phyloP scores from a whole-genome alignment of 2,888 invertebrate species.

The Agrochola litura region DNA sequence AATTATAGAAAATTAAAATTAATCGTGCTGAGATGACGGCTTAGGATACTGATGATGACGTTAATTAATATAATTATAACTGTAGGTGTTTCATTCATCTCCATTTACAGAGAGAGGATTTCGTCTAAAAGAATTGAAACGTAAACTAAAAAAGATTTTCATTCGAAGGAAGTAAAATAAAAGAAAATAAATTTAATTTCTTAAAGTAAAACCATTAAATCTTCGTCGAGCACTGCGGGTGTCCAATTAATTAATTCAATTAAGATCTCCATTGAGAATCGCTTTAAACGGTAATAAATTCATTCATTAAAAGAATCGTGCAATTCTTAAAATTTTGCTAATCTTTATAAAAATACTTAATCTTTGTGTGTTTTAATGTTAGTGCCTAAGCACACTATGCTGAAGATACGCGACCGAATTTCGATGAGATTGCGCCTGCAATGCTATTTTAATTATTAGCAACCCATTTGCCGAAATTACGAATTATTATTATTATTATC shows the following conservation, averaged over 20 bases:
- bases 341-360: constrained; percentile 10
- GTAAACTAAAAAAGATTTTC: background rate
- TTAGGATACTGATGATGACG: background rate
- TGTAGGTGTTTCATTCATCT: background rate
- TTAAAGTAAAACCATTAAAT: constrained; percentile 34
- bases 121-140: background rate
- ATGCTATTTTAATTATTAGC: no score
- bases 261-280: constrained; percentile 24
- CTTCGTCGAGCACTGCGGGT: background rate
- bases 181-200: background rate
- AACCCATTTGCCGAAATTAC: no score
- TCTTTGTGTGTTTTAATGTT: background rate
- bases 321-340: background rate
- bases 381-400: no score
- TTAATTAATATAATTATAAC: background rate
- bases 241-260: constrained; percentile 32
- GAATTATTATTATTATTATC: no score
- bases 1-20: no score
- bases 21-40: background rate
- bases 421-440: no score
- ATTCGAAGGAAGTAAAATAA: constrained; percentile 9
- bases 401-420: no score
- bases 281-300: constrained; percentile 37
- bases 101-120: background rate
- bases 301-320: constrained; percentile 25